Base-by-base conservation (phyloP, 2,888 invertebrate species). In the Eurois occulta region DNA sequence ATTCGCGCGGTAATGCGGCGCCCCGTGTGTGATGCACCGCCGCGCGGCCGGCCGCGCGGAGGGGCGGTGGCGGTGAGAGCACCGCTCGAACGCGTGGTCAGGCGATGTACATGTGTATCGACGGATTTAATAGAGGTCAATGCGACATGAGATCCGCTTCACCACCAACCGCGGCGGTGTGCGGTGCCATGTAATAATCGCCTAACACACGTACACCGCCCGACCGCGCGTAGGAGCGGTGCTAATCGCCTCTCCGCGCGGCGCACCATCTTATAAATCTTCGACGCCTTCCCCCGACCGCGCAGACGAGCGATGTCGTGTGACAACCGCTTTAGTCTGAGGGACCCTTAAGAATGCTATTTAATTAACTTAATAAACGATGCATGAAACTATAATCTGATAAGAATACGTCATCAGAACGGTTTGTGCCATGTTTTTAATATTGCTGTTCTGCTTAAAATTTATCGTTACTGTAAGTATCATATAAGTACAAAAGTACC, bases 321-420 rank as follows among this genome's bases (percentile, higher is more conserved):
- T n/a, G n/a, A 32, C 18, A 60, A 32, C 35, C 21, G 21, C 32
- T 35, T 35, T 35, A 72, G 5, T 52, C 13, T 55, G 72, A 8
- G 7, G n/a, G 18, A 43, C 3, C 18, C 2, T 18, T 72, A 73
- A n/a, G 11, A 72, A 18, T n/a, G 24, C 24, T 41, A 41, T 71
- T 24, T 52, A 52, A 52, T 52, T 52, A 71, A 71, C 10, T 72
- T 18, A 55, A 48, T 74, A 38, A 74, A 64, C 16, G 52, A 75
- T 64, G 75, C 75, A 64, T 75, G 75, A 76, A 75, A 75, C 21
- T 75, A 43, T 52, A 52, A 75, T 52, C 52, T 52, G 75, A 76
- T 75, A 75, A 76, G 41, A 21, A 76, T 64, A 43, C 41, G n/a
- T 32, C n/a, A 38, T 32, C 32, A 41, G 52, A 52, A 64, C 16